Base-by-base conservation (phyloP, 2,113 vertebrate species). In the Oryzias celebensis region DNA sequence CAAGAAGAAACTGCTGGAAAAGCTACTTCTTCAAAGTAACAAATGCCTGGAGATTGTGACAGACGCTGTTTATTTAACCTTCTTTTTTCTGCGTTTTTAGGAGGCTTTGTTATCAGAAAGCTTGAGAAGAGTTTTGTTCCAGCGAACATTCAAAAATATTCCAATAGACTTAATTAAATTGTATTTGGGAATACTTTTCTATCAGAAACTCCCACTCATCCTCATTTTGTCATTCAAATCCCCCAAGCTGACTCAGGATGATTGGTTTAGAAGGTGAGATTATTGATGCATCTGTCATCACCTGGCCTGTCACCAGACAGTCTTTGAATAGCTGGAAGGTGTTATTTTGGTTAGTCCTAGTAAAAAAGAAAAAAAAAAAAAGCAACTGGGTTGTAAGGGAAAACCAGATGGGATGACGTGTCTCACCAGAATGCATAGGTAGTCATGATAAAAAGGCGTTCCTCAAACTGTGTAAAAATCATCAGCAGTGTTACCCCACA, bases 1-100 rank as follows among this genome's bases (percentile, higher is more conserved):
- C 49, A 68, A 47, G 51, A 36, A 36, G 31, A 60, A 64, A 67
- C 26, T n/a, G 18, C 18, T 61, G 51, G 26, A 57, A 28, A 71
- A 54, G 36, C 24, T 16, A 41, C 42, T 4, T 17, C 36, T 22
- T 3, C 49, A 41, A 12, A 46, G 17, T 18, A 58, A 56, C 41
- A 47, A 68, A 54, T 52, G 14, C 14, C 47, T 17, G 22, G 36
- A 22, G 31, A 67, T 31, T 54, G 23, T 24, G 14, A 55, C 51
- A 51, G 45, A 52, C 47, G 18, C 50, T 49, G 18, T 49, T 23
- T 48, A 43, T 61, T 22, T 56, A 22, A 68, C 58, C 62, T 20
- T 59, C 23, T 0, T 44, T 17, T 56, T 36, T 36, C 36, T 2
- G 36, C 4, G 14, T 16, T 42, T 36, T 60, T 7, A 47, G 56